These are phyloP conservation scores for Volucella zonaria DNA, from an alignment of 2,888 invertebrate species.

Conservation along the genomic window DNA sequence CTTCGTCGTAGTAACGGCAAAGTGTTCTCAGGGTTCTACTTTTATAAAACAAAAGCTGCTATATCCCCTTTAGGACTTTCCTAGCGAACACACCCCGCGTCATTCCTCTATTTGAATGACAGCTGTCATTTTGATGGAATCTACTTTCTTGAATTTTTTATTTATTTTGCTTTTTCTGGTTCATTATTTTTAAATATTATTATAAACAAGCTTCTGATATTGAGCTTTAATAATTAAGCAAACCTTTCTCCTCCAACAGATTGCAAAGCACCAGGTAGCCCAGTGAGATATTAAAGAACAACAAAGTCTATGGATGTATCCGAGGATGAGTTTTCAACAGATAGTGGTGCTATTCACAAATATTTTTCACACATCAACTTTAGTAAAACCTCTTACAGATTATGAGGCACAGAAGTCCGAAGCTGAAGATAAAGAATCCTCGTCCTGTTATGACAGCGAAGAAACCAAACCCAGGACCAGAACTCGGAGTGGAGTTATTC, in stretches of 20 bases:
- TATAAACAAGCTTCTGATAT: background rate
- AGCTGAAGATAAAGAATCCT: conserved; percentile 4
- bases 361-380: background rate
- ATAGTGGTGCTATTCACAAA: conserved; percentile 20
- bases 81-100: conserved; percentile 1
- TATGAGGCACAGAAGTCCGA: background rate
- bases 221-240: background rate
- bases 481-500: conserved; percentile 32
- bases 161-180: conserved; percentile 14
- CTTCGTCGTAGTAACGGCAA: too few relatives aligned
- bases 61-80: background rate
- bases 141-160: conserved; percentile 16
- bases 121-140: background rate
- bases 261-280: background rate
- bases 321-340: background rate
- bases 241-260: too few relatives aligned
- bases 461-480: conserved; percentile 6
- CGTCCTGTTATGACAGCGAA: conserved; percentile 20
- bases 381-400: conserved; percentile 7
- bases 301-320: conserved; percentile 14
- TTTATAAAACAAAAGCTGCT: background rate
- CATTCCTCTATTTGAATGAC: conserved; percentile 1
- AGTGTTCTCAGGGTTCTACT: too few relatives aligned
- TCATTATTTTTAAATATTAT: background rate
- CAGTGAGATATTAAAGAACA: background rate